Evolutionary conservation across 2,113 vertebrate genomes (phyloP).

Genomic region (Upupa epops): DNA sequence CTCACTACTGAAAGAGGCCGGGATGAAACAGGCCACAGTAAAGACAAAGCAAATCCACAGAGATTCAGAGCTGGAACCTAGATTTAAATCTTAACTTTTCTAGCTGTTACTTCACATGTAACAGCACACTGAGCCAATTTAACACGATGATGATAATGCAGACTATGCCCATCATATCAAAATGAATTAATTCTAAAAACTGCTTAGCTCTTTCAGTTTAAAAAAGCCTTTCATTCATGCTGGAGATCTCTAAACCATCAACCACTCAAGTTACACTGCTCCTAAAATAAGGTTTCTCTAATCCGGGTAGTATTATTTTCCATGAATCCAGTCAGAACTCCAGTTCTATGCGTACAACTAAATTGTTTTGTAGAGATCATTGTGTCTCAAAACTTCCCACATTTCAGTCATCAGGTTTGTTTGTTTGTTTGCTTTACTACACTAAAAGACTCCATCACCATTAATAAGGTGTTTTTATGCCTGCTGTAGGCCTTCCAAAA

Average conservation of each 20-base stretch:
- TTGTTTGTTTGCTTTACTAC: background rate
- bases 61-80: background rate
- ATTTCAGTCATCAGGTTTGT: background rate
- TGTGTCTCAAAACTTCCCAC: background rate
- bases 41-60: background rate
- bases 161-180: background rate
- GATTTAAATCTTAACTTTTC: background rate
- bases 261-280: background rate
- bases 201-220: background rate
- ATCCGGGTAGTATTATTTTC: background rate
- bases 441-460: background rate
- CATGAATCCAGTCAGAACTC: background rate
- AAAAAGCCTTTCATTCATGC: background rate
- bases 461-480: background rate
- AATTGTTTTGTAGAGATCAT: background rate
- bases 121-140: background rate
- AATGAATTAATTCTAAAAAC: slow-evolving; percentile 1
- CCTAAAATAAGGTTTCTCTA: background rate
- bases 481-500: background rate
- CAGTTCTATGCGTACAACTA: background rate
- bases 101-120: background rate
- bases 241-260: background rate
- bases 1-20: background rate
- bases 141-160: background rate
- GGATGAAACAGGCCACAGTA: background rate